These are phyloP conservation scores for Drosophila suzukii DNA, from an alignment of 1,140 invertebrate genomes.

Conservation along the genomic window DNA sequence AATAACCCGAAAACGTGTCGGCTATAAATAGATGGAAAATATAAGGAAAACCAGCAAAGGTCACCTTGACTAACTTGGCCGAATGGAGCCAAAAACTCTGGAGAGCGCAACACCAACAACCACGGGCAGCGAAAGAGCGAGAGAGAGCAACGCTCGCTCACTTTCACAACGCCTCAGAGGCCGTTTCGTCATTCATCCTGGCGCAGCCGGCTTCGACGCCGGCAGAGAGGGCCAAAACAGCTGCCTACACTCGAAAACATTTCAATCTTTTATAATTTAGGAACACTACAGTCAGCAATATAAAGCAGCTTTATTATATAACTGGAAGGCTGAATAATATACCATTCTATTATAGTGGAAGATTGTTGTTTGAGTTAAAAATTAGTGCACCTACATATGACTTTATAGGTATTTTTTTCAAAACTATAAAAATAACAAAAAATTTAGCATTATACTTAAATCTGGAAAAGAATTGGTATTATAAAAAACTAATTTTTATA, in stretches of 20 bases:
- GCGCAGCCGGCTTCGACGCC: slow-evolving; percentile 33
- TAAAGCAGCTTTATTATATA: too few species aligned
- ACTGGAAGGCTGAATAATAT: too few species aligned
- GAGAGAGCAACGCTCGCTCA: slow-evolving; percentile 36
- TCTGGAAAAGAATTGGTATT: too few species aligned
- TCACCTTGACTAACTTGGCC: slow-evolving; percentile 73
- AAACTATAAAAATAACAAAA: too few species aligned
- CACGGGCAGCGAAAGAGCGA: slow-evolving; percentile 15
- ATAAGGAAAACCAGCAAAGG: slow-evolving; percentile 49
- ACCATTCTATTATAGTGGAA: too few species aligned
- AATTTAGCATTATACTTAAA: too few species aligned
- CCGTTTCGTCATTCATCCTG: slow-evolving; percentile 79
- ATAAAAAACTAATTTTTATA: too few species aligned
- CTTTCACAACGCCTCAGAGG: slow-evolving; percentile 65
- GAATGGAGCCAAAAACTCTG: slow-evolving; percentile 60
- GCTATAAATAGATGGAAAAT: slow-evolving; percentile 58
- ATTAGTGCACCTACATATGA: too few species aligned
- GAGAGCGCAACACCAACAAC: slow-evolving; percentile 44
- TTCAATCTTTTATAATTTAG: too few species aligned
- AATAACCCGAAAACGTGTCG: slow-evolving; percentile 37
- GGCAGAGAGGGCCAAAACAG: slow-evolving; percentile 23
- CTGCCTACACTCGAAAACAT: slow-evolving; percentile 20
- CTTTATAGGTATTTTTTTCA: too few species aligned
- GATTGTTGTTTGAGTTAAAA: too few species aligned
- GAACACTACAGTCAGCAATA: too few species aligned